Conservation (phyloP, 2,797 vertebrate genomes). For the Graptemys geographica region DNA sequence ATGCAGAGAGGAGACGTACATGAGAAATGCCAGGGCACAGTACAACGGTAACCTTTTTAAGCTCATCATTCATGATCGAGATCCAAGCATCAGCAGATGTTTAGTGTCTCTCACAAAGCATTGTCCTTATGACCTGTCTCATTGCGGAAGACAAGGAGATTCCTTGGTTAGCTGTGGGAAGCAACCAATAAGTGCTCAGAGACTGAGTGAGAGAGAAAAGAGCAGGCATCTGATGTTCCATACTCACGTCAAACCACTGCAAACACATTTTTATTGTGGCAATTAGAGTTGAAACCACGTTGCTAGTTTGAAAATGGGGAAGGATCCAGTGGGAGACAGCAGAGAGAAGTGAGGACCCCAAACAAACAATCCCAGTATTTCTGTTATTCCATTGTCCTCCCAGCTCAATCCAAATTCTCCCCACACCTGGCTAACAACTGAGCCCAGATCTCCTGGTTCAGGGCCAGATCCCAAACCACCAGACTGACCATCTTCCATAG, state of each 20-base stretch:
- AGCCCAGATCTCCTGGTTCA: neutral
- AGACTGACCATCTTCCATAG: too few species aligned
- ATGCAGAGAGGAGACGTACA: neutral
- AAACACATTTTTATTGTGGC: neutral
- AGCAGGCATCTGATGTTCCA: neutral
- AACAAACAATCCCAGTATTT: neutral
- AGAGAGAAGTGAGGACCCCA: neutral
- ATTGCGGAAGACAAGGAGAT: accelerated
- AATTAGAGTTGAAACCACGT: neutral
- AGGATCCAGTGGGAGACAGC: neutral
- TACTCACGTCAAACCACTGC: neutral
- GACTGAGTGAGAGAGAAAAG: neutral
- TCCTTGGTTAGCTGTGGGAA: neutral
- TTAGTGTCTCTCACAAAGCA: neutral
- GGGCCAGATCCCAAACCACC: neutral
- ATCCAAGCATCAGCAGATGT: neutral
- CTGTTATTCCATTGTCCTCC: neutral
- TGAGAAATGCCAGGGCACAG: neutral
- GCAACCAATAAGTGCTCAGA: neutral
- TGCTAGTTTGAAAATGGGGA: neutral
- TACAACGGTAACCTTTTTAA: neutral
- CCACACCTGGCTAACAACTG: neutral
- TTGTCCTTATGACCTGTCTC: accelerated
- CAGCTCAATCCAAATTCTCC: neutral
- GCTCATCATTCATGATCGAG: neutral